Conservation (phyloP, 2,797 vertebrate species). For the Bovichtus variegatus region DNA sequence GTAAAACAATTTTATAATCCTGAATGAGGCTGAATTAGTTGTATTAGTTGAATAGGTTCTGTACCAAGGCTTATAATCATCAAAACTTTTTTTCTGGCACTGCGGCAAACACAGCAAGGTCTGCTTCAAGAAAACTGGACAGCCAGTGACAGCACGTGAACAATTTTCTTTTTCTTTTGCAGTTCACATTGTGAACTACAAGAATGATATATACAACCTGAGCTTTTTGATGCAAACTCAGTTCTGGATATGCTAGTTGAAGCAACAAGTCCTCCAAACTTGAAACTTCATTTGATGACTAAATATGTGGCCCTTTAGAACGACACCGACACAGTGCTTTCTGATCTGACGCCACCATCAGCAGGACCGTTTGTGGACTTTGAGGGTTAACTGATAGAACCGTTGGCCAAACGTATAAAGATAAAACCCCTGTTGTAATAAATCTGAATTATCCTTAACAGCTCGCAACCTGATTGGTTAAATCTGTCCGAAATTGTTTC, state of each 20-base stretch:
- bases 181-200: not conserved
- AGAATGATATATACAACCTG: not conserved
- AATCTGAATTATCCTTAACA: not conserved
- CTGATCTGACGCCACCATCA: not conserved
- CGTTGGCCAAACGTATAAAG: not conserved
- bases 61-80: not conserved
- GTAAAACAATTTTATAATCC: not conserved
- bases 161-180: not conserved
- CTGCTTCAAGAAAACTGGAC: not conserved
- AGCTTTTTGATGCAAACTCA: not conserved
- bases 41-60: not conserved
- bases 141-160: not conserved
- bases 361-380: not conserved
- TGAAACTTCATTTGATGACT: no score
- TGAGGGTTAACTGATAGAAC: not conserved
- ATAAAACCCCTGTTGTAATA: no score
- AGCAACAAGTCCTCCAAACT: no score
- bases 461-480: not conserved
- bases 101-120: not conserved
- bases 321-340: not conserved
- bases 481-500: slow-evolving; percentile 1
- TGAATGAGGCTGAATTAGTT: not conserved
- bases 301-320: not conserved
- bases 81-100: not conserved
- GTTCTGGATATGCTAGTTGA: no score